phyloP scores from a whole-genome alignment of 53 echinoderm and acorn worm genomes.

The Pentamera pediparva region DNA sequence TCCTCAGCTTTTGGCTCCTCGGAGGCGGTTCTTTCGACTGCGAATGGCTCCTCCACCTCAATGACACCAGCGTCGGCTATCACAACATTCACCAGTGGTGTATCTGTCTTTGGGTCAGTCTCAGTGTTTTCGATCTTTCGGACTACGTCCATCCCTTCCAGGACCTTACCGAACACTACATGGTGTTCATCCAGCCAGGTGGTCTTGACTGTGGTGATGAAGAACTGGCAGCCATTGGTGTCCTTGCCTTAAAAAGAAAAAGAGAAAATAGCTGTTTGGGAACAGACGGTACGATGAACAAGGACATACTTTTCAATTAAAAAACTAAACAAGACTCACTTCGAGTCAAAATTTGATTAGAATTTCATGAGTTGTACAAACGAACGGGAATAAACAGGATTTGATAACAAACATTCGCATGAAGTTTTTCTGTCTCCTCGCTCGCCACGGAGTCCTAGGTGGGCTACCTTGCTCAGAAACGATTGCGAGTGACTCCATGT shows the following conservation, averaged over 20 bases:
- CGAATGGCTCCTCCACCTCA: constrained; percentile 39
- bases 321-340: neutral
- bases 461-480: too few species aligned
- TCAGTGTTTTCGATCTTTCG: constrained; percentile 47
- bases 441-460: too few species aligned
- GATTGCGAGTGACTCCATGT: too few species aligned
- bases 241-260: constrained; percentile 49
- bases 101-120: constrained; percentile 50
- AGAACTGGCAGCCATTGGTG: constrained; percentile 91
- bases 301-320: neutral
- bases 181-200: constrained; percentile 79
- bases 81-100: constrained; percentile 41
- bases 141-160: constrained; percentile 65
- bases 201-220: constrained; percentile 71
- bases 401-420: neutral
- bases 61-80: constrained; percentile 46
- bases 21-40: constrained; percentile 42
- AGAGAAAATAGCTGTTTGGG: too few species aligned
- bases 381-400: neutral
- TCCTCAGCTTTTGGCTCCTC: too few species aligned
- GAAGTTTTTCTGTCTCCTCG: too few species aligned
- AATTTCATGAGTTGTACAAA: too few species aligned
- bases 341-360: neutral
- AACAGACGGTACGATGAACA: neutral
- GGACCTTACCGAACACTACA: constrained; percentile 79